Base-by-base conservation (phyloP, 2,888 invertebrate genomes). In the Lagria hirta region DNA sequence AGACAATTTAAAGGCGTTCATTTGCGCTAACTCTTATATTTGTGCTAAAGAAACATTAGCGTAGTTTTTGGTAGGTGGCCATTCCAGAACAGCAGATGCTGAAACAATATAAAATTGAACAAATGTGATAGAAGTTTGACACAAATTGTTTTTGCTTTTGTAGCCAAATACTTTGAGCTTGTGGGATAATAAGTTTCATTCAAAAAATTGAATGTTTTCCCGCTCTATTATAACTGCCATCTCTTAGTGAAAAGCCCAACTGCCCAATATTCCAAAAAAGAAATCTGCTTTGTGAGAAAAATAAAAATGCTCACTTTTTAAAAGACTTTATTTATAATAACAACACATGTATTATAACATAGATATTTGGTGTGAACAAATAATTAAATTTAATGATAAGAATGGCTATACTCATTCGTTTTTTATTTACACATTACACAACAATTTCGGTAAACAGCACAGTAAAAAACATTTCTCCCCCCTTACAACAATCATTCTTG, bases 321-420 rank as follows among this genome's bases (percentile, higher is more conserved):
- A 51, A 48, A 49, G 53, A 51, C 43, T 61, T 65, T 65, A 66
- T 66, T 66, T 62, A 63, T 69, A 62, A 67, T 71, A 71, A 72
- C 71, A 72, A 71, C 72, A 72, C 71, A 71, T 72, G 70, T 71
- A 71, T 69, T 58, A 64, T 71, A 72, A 72, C 71, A 72, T 72
- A 72, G 65, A 72, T 70, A 70, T 68, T 69, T 69, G 67, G 66
- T 69, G 69, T 69, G 70, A 71, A 71, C 70, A 71, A 71, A 71
- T 69, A 66, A 70, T 68, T 60, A 60, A n/a, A n/a, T 60, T 66
- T 55, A 57, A 58, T 61, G 60, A 61, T 65, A 63, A 63, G 64
- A 65, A 64, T 65, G 60, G 53, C 59, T 57, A 58, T 62, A 58
- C 30, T 42, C 55, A 56, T 57, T 44, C 48, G 52, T 60, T 54